phyloP scores from a whole-genome alignment of 37 sponge, comb jelly and placozoan genomes.

The Aphrocallistes beatrix region DNA sequence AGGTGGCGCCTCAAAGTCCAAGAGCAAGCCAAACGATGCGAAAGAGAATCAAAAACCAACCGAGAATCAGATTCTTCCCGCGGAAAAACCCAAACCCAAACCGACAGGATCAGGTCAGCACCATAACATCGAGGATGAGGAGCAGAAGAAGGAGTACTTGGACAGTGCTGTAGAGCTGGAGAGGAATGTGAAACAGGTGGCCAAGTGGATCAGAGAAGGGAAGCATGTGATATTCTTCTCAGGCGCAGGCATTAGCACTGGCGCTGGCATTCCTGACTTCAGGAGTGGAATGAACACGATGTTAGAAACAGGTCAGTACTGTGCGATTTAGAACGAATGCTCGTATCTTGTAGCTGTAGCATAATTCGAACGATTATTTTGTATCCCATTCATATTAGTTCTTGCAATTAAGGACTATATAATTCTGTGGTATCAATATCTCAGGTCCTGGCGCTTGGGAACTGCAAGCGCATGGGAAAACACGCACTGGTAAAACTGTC shows the following conservation, averaged over 20 bases:
- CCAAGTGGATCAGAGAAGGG: conserved; percentile 44
- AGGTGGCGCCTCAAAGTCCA: too few relatives aligned
- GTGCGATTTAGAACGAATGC: neutral
- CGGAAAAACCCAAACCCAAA: too few relatives aligned
- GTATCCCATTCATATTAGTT: too few relatives aligned
- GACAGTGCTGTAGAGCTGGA: conserved; percentile 37
- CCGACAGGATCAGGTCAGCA: neutral
- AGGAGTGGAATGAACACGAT: conserved; percentile 85
- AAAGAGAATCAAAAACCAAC: too few relatives aligned
- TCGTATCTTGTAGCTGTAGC: neutral
- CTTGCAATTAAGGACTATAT: too few relatives aligned
- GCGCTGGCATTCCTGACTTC: conserved; percentile 75
- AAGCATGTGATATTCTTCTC: conserved; percentile 60
- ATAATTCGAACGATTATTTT: neutral
- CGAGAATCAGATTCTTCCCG: too few relatives aligned
- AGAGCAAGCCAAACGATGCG: too few relatives aligned
- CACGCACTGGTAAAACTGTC: neutral
- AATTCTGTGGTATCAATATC: too few relatives aligned
- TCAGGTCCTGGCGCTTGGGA: conserved; percentile 81
- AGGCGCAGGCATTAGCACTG: conserved; percentile 81
- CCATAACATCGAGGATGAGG: conserved; percentile 56
- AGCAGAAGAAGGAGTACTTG: conserved; percentile 69
- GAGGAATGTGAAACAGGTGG: conserved; percentile 45
- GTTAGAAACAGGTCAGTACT: conserved; percentile 39
- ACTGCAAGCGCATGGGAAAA: conserved; percentile 33